Percentiles rank a stretch among this genome's conserved stretches.
These are phyloP conservation scores for Mechanitis messenoides DNA, from an alignment of 2,888 invertebrate species.

Conservation along the genomic window DNA sequence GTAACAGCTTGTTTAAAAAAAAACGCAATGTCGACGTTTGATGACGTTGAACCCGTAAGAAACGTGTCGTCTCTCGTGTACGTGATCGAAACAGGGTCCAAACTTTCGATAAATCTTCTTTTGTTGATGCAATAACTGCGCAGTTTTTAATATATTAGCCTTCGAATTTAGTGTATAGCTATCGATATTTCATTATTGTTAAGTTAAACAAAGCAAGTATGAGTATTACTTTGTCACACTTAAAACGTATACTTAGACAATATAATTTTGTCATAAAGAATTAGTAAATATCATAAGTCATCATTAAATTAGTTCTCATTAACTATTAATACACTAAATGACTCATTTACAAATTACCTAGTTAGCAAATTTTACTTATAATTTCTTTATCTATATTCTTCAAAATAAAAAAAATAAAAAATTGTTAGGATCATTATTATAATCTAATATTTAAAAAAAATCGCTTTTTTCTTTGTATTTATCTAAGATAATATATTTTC, in stretches of 20 bases:
- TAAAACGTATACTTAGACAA: too few relatives aligned
- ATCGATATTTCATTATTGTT: too few relatives aligned
- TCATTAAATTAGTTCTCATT: background rate
- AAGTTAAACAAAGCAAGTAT: too few relatives aligned
- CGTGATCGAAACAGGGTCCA: conserved; percentile 27
- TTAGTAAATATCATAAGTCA: too few relatives aligned
- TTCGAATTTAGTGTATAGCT: background rate
- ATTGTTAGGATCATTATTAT: background rate
- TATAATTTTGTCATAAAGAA: too few relatives aligned
- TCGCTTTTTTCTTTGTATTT: background rate
- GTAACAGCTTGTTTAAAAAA: too few relatives aligned
- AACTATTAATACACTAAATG: background rate
- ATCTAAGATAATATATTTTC: background rate
- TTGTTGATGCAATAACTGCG: conserved; percentile 36
- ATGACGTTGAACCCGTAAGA: conserved; percentile 21
- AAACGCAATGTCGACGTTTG: background rate
- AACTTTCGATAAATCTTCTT: conserved; percentile 25
- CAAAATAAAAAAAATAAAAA: background rate
- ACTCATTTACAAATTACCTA: background rate
- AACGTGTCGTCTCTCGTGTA: conserved; percentile 25
- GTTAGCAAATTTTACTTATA: background rate
- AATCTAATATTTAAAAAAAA: background rate
- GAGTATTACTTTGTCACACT: too few relatives aligned
- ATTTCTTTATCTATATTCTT: background rate
- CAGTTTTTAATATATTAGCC: conserved; percentile 28